These are phyloP conservation scores for Setipinna tenuifilis DNA, from an alignment of 2,797 vertebrate species.

Conservation along the genomic window DNA sequence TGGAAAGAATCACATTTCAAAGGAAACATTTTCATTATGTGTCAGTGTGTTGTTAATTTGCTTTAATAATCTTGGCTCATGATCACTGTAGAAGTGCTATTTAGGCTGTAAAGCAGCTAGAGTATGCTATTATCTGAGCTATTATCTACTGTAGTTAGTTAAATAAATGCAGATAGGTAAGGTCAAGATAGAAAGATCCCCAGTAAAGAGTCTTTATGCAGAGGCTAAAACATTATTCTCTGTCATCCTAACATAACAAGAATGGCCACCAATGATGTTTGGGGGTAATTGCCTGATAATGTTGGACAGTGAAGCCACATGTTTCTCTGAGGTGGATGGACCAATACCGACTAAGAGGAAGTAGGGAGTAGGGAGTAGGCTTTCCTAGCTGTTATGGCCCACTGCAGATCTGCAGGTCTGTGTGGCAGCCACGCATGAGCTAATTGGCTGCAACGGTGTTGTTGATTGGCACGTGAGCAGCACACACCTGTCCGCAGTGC, in stretches of 20 bases:
- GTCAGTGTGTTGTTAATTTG: neutral
- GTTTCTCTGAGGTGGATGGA: neutral
- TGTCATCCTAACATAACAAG: neutral
- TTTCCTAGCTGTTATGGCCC: too few species aligned
- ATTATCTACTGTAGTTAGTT: neutral
- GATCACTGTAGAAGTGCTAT: neutral
- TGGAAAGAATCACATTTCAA: neutral
- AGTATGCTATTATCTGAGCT: neutral
- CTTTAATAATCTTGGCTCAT: neutral
- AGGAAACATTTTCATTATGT: neutral
- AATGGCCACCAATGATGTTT: neutral
- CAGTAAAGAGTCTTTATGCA: neutral
- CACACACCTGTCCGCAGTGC: too few species aligned
- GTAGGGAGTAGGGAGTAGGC: neutral
- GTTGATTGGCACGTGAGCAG: too few species aligned
- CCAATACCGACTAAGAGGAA: neutral
- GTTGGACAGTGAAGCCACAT: neutral
- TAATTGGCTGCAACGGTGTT: too few species aligned
- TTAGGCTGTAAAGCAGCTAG: neutral
- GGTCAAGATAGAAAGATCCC: neutral
- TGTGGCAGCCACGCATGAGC: too few species aligned
- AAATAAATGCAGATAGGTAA: neutral
- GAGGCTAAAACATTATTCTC: neutral
- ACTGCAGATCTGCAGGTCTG: too few species aligned
- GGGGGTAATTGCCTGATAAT: neutral